Evolutionary conservation across 2,797 vertebrate species (phyloP), one percentile per base, ranked within the genome.

Genomic region (Gobio occitaniae): DNA sequence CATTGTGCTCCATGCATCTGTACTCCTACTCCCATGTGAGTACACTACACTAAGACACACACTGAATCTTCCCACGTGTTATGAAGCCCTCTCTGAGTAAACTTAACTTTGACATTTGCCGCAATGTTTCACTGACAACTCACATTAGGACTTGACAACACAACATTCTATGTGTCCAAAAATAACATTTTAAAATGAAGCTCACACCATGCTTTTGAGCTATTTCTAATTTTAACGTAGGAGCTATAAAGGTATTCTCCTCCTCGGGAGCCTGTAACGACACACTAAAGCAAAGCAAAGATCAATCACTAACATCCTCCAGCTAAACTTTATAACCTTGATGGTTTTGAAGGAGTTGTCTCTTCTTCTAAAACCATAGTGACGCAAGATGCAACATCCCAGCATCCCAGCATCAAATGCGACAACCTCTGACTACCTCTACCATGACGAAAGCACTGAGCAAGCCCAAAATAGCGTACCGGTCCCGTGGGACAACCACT

Each of bases 391-490:
- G 71, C 89, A 80, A 86, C 84, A 88, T 83, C 86, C 77, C 80
- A n/a, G n/a, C n/a, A n/a, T n/a, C n/a, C n/a, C n/a, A 81, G 87
- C 81, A 87, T 88, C 86, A 87, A 84, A 88, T 78, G 68, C 70
- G 85, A 86, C 88, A 89, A 88, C 78, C 82, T 87, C 86, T 86
- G 72, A 83, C 87, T 87, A 68, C 84, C 77, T 86, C 85, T 48
- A 84, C 80, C 70, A 82, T 87, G 88, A 89, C 86, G 86, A 87
- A 87, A 87, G 85, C 76, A 88, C 66, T 0, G 84, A 88, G 87
- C 76, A 79, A 75, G 84, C 86, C 63, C 17, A 82, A 87, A 89
- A 88, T 86, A 90, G 86, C 82, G 50, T 75, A 78, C 80, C 21
- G 12, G 82, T 84, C 84, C 82, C 81, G 0, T 78, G 88, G 86